phyloP scores from a whole-genome alignment of 2,888 invertebrate species.

The Caenorhabditis uteleia region DNA sequence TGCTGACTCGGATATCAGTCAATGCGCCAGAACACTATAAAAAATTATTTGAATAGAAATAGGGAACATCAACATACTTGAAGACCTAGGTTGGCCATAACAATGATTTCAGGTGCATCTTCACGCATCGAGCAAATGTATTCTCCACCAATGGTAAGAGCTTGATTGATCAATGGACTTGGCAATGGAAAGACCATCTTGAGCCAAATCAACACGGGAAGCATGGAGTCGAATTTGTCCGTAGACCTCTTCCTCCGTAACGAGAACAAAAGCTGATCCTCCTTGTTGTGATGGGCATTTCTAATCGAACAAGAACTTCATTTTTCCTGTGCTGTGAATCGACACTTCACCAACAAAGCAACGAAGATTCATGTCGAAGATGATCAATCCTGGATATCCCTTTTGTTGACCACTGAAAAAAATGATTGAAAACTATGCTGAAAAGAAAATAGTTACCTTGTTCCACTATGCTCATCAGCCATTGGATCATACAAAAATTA shows the following conservation, averaged over 20 bases:
- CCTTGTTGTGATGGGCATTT: conserved; percentile 58
- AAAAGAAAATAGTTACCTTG: too few species aligned
- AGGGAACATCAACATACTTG: conserved; percentile 41
- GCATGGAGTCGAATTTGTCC: conserved; percentile 54
- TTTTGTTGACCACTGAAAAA: conserved; percentile 62
- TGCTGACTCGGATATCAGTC: conserved; percentile 50
- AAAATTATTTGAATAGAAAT: conserved; percentile 2
- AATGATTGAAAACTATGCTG: too few species aligned
- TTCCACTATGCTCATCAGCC: conserved; percentile 60
- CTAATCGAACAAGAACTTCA: conserved; percentile 65
- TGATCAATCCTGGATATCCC: conserved; percentile 59
- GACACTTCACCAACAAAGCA: conserved; percentile 62
- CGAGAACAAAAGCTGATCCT: conserved; percentile 61
- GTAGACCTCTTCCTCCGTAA: conserved; percentile 48
- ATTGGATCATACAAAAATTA: conserved; percentile 68
- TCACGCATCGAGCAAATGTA: conserved; percentile 67
- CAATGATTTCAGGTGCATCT: conserved; percentile 66
- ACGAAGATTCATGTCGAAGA: conserved; percentile 63
- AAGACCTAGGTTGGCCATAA: conserved; percentile 63
- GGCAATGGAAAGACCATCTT: conserved; percentile 59
- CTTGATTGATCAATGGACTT: conserved; percentile 55
- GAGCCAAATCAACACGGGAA: conserved; percentile 58
- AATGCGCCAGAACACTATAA: conserved; percentile 50
- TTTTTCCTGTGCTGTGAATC: conserved; percentile 58
- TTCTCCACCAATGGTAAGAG: conserved; percentile 55